phyloP scores from a whole-genome alignment of 2,797 vertebrate species.

The Furcifer pardalis region DNA sequence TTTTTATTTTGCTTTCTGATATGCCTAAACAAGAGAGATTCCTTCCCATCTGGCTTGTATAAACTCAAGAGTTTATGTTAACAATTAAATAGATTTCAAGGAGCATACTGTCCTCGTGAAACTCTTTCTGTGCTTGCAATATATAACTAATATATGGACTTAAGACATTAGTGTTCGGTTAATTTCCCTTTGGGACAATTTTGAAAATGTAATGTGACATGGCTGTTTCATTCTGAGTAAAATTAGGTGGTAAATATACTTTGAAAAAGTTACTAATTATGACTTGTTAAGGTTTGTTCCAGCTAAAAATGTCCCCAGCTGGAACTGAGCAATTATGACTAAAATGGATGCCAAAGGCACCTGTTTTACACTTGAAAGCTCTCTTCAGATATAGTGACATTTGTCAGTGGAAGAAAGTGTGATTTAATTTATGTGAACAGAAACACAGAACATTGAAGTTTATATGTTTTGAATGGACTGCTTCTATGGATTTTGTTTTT shows the following conservation, averaged over 20 bases:
- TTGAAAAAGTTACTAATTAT: conserved; percentile 49
- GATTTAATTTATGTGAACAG: conserved; percentile 20
- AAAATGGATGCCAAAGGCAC: conserved; percentile 41
- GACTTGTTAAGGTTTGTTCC: conserved; percentile 44
- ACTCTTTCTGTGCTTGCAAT: conserved; percentile 21
- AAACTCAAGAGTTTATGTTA: not conserved
- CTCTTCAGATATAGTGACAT: not conserved
- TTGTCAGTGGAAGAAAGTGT: conserved; percentile 16
- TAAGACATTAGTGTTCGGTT: not conserved
- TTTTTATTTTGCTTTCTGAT: too few species aligned
- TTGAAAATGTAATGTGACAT: not conserved
- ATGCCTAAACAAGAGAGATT: conserved; percentile 37
- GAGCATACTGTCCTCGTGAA: not conserved
- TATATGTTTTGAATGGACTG: not conserved
- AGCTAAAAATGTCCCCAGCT: conserved; percentile 30
- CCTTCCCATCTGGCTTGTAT: not conserved
- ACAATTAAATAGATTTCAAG: conserved; percentile 6
- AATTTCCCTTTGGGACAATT: not conserved
- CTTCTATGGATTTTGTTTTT: not conserved
- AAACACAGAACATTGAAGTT: conserved; percentile 18
- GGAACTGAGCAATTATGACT: conserved; percentile 35
- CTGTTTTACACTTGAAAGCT: conserved; percentile 54
- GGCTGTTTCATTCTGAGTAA: conserved; percentile 16
- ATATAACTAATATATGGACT: not conserved
- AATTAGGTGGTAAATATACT: conserved; percentile 28